phyloP scores from a whole-genome alignment of 2,797 vertebrate species.

The Coendou prehensilis region DNA sequence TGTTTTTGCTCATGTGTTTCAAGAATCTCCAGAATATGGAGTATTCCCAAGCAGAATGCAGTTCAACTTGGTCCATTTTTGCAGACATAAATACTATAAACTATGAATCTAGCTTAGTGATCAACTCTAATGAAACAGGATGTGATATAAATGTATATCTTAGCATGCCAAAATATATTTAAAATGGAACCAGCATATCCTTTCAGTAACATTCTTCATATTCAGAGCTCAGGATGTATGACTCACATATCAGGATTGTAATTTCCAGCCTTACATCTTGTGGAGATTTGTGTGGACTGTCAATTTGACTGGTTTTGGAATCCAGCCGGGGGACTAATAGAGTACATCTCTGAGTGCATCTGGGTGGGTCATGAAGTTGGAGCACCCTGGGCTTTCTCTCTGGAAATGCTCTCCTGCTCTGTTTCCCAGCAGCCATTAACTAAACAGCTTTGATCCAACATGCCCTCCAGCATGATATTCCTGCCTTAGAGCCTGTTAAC shows the following conservation, averaged over 20 bases:
- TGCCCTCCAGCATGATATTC: too few relatives aligned
- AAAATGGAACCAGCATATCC: slow-evolving; percentile 14
- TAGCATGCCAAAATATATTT: slow-evolving; percentile 68
- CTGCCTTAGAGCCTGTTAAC: not conserved
- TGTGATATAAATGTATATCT: slow-evolving; percentile 59
- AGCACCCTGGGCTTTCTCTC: not conserved
- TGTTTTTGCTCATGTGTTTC: not conserved
- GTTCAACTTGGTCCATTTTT: not conserved
- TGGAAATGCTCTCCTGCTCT: not conserved
- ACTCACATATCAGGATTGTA: not conserved
- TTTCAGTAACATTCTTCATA: slow-evolving; percentile 4
- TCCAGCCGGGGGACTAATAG: not conserved
- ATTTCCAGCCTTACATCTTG: not conserved
- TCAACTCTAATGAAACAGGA: slow-evolving; percentile 52
- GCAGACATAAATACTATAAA: not conserved
- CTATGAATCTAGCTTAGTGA: not conserved
- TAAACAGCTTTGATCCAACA: not conserved
- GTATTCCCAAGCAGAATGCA: not conserved
- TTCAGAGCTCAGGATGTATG: not conserved
- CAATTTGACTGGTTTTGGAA: not conserved
- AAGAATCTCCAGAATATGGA: not conserved
- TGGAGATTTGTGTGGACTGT: not conserved
- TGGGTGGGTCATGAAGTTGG: not conserved
- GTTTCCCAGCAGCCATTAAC: not conserved
- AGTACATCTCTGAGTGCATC: not conserved